Conservation (phyloP, 2,797 vertebrate species). For the Lindbergichthys nudifrons region DNA sequence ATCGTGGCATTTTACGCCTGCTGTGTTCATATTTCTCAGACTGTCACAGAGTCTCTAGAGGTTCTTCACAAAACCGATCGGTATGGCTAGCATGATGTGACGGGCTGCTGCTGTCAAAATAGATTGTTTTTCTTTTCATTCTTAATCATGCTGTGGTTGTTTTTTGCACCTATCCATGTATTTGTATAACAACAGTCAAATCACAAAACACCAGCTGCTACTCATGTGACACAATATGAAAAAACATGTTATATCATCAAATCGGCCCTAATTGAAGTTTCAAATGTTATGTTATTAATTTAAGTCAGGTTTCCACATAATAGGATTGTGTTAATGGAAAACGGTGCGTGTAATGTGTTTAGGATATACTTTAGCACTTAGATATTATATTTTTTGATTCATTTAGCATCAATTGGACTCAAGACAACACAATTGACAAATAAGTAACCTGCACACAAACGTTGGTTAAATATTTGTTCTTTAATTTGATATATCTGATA, state of each 20-base stretch:
- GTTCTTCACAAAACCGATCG: not conserved
- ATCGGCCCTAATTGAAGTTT: not conserved
- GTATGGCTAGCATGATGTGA: not conserved
- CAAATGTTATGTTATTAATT: not conserved
- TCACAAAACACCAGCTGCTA: not conserved
- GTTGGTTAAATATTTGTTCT: not conserved
- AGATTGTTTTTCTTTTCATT: not conserved
- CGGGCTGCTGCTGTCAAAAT: not conserved
- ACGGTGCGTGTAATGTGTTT: not conserved
- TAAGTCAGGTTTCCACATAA: constrained; percentile 1
- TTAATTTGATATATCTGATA: not conserved
- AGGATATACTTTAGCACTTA: not conserved
- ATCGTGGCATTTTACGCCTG: not conserved
- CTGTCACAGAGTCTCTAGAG: not conserved
- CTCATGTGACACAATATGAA: not conserved
- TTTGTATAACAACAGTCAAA: not conserved
- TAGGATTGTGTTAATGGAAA: not conserved
- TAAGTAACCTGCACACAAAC: not conserved
- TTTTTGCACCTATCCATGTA: not conserved
- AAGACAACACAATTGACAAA: not conserved
- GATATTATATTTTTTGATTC: not conserved
- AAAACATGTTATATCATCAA: not conserved
- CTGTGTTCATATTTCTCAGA: constrained; percentile 6
- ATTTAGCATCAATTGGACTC: not conserved
- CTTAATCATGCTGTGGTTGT: not conserved